Conservation (phyloP, 1,140 invertebrate species). For the Coboldia fuscipes region DNA sequence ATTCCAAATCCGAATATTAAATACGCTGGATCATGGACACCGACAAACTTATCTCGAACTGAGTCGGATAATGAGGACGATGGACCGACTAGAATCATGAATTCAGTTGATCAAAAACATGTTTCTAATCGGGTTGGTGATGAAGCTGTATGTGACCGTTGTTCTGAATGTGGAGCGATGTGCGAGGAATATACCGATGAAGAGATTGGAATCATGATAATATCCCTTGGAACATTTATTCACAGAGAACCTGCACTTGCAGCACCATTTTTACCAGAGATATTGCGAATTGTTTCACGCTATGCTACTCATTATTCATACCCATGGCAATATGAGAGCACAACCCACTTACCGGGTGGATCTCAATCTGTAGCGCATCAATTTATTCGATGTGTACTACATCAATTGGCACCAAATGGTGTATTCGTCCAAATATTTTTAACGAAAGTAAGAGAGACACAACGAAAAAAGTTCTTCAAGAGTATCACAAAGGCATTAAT, state of each 20-base stretch:
- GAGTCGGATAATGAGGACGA: slow-evolving; percentile 10
- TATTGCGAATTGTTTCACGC: slow-evolving; percentile 67
- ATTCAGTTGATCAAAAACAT: neutral
- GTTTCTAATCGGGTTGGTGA: slow-evolving; percentile 38
- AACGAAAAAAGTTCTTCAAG: slow-evolving; percentile 52
- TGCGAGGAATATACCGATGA: slow-evolving; percentile 94
- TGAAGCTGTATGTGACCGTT: slow-evolving; percentile 44
- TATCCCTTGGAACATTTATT: slow-evolving; percentile 85
- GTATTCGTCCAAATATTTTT: slow-evolving; percentile 93
- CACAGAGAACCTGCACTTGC: slow-evolving; percentile 86
- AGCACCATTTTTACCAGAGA: slow-evolving; percentile 78
- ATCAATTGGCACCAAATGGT: slow-evolving; percentile 89
- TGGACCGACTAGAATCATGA: neutral
- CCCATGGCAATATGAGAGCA: slow-evolving; percentile 82
- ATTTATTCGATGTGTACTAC: slow-evolving; percentile 86
- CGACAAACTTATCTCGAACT: slow-evolving; percentile 6
- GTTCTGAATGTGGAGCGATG: slow-evolving; percentile 54
- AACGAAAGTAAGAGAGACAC: slow-evolving; percentile 44
- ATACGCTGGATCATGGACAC: slow-evolving; percentile 19
- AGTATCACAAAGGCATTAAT: slow-evolving; percentile 78
- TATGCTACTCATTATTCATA: slow-evolving; percentile 50
- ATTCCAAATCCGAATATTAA: slow-evolving; percentile 22
- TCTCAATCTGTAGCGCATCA: slow-evolving; percentile 87
- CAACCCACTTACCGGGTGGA: slow-evolving; percentile 68
- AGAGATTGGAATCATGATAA: slow-evolving; percentile 84